These are phyloP conservation scores for Dasypus novemcinctus DNA, from an alignment of 2,113 vertebrate species.

Conservation along the genomic window DNA sequence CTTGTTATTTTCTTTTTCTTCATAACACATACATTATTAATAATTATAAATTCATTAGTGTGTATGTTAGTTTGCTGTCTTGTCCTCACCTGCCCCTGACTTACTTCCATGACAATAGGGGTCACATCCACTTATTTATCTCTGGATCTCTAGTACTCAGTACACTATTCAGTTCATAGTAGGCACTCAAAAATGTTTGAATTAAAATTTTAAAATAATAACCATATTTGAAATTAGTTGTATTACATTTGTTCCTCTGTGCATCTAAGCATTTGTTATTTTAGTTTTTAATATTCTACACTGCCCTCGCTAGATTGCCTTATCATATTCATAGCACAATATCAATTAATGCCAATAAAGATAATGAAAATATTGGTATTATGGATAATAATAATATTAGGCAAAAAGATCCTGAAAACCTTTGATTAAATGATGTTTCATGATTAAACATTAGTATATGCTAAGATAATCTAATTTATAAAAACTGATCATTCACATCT, in stretches of 20 bases:
- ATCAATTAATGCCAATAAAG: background rate
- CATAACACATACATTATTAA: background rate
- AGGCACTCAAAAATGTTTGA: background rate
- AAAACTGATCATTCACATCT: background rate
- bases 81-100: background rate
- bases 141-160: background rate
- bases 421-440: background rate
- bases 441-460: background rate
- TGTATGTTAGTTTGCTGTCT: background rate
- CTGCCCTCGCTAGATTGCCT: background rate
- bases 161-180: background rate
- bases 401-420: background rate
- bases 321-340: background rate
- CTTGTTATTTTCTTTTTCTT: background rate
- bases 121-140: background rate
- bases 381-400: background rate
- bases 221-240: background rate
- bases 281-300: background rate
- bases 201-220: background rate
- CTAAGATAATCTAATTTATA: background rate
- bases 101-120: background rate
- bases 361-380: background rate
- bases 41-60: background rate
- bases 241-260: background rate
- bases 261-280: background rate